phyloP scores from a whole-genome alignment of 2,888 invertebrate species.

The Gastracanthus pulcherrimus region DNA sequence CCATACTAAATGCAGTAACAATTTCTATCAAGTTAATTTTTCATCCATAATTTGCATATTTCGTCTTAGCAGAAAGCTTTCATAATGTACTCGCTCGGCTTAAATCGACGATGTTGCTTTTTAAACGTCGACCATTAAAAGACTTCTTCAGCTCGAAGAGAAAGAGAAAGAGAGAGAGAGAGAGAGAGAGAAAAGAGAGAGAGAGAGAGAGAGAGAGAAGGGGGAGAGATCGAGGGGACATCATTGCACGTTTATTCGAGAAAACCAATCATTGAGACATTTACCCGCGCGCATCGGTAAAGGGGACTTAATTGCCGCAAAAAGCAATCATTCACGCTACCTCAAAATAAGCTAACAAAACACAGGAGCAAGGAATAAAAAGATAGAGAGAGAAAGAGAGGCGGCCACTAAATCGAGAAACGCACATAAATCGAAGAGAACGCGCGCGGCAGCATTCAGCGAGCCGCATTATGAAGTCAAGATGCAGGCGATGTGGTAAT shows the following conservation, averaged over 20 bases:
- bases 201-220: too few relatives aligned
- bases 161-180: too few relatives aligned
- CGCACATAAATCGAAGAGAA: constrained; percentile 52
- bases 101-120: constrained; percentile 28
- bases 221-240: constrained; percentile 31
- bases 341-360: constrained; percentile 45
- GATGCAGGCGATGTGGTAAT: constrained; percentile 57
- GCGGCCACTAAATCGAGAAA: constrained; percentile 50
- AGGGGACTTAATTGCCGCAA: constrained; percentile 58
- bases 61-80: not conserved
- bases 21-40: constrained; percentile 40
- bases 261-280: constrained; percentile 58
- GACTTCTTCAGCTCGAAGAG: not conserved
- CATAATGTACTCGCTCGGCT: not conserved
- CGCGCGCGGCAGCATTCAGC: constrained; percentile 3
- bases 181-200: too few relatives aligned
- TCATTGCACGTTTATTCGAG: constrained; percentile 57
- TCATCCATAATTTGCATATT: constrained; percentile 51
- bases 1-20: constrained; percentile 8
- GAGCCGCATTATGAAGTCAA: constrained; percentile 55
- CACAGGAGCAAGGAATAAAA: constrained; percentile 49
- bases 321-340: constrained; percentile 58
- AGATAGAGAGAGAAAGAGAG: constrained; percentile 51
- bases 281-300: constrained; percentile 46
- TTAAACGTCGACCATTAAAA: constrained; percentile 47